Percentiles rank a stretch among this genome's conserved stretches.
Conservation (phyloP, 1,140 invertebrate species). For the Cyclargus thomasi region DNA sequence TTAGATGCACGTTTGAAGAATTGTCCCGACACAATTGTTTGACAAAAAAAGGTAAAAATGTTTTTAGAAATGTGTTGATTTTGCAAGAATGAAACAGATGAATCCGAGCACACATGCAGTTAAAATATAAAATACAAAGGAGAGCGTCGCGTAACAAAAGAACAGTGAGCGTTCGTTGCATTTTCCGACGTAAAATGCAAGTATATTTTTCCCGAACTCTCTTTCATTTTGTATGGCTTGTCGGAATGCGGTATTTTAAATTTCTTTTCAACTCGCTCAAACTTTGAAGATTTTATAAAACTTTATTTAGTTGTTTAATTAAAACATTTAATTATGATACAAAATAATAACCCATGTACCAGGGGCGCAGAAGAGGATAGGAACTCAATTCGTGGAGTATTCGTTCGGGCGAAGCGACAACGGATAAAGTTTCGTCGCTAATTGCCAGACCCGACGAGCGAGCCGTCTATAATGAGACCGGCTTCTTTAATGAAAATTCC, state of each 20-base stretch:
- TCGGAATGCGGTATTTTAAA: slow-evolving; percentile 45
- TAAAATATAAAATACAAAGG: slow-evolving; percentile 51
- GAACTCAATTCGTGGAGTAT: slow-evolving; percentile 54
- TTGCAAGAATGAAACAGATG: slow-evolving; percentile 45
- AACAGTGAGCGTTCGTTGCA: slow-evolving; percentile 40
- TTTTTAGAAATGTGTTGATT: slow-evolving; percentile 35
- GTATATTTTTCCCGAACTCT: slow-evolving; percentile 47
- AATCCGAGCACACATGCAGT: slow-evolving; percentile 43
- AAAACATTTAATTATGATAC: neutral
- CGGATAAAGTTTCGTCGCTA: slow-evolving; percentile 65
- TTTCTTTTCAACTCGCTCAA: slow-evolving; percentile 29
- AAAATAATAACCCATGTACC: slow-evolving; percentile 29
- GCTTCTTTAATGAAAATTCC: slow-evolving; percentile 70
- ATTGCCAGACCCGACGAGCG: slow-evolving; percentile 53
- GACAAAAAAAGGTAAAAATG: neutral
- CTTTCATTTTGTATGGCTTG: slow-evolving; percentile 46
- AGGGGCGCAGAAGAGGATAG: slow-evolving; percentile 36
- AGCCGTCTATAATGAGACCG: slow-evolving; percentile 66
- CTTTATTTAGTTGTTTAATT: neutral
- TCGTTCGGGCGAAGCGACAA: slow-evolving; percentile 53
- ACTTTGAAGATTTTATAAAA: slow-evolving; percentile 27
- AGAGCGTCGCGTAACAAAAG: slow-evolving; percentile 45
- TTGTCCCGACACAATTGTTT: neutral
- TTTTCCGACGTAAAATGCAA: slow-evolving; percentile 48
- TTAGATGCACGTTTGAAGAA: slow-evolving; percentile 3